A percentile compares a stretch with the other conserved stretches of the same genome.
These are phyloP conservation scores for Meiosimyza decipiens DNA, from an alignment of 2,888 invertebrate genomes.

Conservation along the genomic window DNA sequence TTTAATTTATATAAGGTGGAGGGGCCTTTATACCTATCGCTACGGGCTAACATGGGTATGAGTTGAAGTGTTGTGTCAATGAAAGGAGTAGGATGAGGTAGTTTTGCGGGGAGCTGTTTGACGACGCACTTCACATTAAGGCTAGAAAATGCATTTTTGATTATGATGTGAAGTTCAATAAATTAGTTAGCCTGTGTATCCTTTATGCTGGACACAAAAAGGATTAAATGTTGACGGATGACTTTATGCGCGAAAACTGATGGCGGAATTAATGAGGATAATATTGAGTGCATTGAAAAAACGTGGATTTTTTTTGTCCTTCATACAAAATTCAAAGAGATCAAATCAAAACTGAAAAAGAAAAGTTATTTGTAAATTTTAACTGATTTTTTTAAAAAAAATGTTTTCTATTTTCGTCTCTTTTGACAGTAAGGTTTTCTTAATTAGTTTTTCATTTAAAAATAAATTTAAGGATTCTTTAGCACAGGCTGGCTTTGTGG, in stretches of 20 bases:
- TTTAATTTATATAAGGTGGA: no score
- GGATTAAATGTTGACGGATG: conserved; percentile 29
- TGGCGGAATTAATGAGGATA: conserved; percentile 36
- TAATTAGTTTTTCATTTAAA: neutral
- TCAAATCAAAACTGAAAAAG: neutral
- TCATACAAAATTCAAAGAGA: neutral
- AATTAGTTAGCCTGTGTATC: conserved; percentile 33
- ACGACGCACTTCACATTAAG: conserved; percentile 2
- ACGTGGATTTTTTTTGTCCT: neutral
- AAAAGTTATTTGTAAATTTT: neutral
- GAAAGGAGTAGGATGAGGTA: neutral
- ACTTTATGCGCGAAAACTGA: conserved; percentile 31
- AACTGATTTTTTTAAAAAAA: conserved; percentile 5
- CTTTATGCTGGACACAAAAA: conserved; percentile 26
- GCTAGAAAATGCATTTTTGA: conserved; percentile 39
- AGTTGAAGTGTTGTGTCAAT: neutral
- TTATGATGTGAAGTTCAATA: conserved; percentile 36
- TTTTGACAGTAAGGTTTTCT: conserved; percentile 15
- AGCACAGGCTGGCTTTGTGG: no score
- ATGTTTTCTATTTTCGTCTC: conserved; percentile 8
- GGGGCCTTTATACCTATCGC: no score
- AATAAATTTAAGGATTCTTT: neutral
- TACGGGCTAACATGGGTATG: neutral
- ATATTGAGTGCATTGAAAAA: neutral
- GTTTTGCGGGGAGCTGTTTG: neutral